Percentiles rank a stretch among this genome's conserved stretches.
phyloP scores from a whole-genome alignment of 2,797 vertebrate species.

The Natrix natrix region DNA sequence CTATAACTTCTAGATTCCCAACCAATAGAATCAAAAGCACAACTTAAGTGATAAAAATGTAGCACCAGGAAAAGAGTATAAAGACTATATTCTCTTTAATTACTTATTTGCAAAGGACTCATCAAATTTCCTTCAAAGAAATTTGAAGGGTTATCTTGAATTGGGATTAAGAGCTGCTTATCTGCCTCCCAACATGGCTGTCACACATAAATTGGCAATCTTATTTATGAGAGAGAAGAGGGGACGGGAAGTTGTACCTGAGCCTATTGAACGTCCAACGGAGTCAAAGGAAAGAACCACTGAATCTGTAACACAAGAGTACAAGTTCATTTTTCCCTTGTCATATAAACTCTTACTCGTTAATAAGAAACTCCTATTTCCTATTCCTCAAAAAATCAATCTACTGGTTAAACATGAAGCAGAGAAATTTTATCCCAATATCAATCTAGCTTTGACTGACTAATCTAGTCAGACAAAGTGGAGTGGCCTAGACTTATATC shows the following conservation, averaged over 20 bases:
- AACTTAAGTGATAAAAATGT: neutral
- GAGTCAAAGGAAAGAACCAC: slow-evolving; percentile 81
- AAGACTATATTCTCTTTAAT: slow-evolving; percentile 1
- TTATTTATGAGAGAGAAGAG: slow-evolving; percentile 56
- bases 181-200: slow-evolving; percentile 68
- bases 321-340: slow-evolving; percentile 75
- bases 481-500: neutral
- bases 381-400: slow-evolving; percentile 21
- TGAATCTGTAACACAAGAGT: slow-evolving; percentile 86
- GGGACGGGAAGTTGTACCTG: slow-evolving; percentile 74
- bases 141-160: slow-evolving; percentile 15
- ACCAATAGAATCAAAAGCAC: neutral
- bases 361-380: slow-evolving; percentile 27
- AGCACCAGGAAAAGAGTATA: neutral
- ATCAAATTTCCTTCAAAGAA: neutral
- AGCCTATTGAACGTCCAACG: slow-evolving; percentile 81
- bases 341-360: slow-evolving; percentile 35
- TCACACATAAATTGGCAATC: slow-evolving; percentile 45
- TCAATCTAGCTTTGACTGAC: slow-evolving; percentile 27
- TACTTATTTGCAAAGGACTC: neutral
- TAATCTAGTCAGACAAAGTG: slow-evolving; percentile 6
- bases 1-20: neutral
- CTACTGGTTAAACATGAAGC: neutral
- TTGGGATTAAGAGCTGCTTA: slow-evolving; percentile 20
- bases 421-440: slow-evolving; percentile 28